Evolutionary conservation across 2,797 vertebrate species (phyloP).

Genomic region (Tympanoctomys barrerae): DNA sequence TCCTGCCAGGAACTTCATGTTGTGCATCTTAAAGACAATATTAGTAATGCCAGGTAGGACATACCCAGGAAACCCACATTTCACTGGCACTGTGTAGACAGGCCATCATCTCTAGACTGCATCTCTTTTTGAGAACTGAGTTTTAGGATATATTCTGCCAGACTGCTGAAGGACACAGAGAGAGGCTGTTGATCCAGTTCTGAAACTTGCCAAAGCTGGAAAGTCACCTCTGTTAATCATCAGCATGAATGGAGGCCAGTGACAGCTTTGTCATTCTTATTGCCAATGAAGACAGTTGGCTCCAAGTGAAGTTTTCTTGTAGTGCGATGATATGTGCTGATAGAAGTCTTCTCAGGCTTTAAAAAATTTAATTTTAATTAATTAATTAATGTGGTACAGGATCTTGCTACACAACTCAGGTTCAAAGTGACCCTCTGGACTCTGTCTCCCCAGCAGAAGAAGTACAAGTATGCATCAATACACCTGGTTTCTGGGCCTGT

Average conservation of each 20-base stretch:
- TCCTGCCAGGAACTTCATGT: background rate
- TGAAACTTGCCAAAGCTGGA: slow-evolving; percentile 18
- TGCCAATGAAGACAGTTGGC: slow-evolving; percentile 23
- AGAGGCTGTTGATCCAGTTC: background rate
- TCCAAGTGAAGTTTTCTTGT: background rate
- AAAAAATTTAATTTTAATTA: no score
- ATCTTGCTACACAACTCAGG: no score
- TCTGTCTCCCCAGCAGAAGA: no score
- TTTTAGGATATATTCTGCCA: background rate
- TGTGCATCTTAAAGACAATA: background rate
- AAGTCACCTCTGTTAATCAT: slow-evolving; percentile 25
- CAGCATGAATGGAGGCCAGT: background rate
- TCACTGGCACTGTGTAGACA: background rate
- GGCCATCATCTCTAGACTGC: background rate
- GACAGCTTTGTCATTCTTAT: background rate
- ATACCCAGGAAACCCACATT: rapidly evolving
- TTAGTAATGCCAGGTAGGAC: background rate
- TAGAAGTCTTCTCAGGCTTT: background rate
- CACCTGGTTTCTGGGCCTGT: no score
- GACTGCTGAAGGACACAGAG: slow-evolving; percentile 47
- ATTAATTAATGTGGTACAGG: no score
- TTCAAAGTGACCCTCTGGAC: no score
- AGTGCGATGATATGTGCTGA: background rate
- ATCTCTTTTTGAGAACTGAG: background rate
- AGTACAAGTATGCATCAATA: no score